Percentiles rank a stretch among this genome's conserved stretches.
Evolutionary conservation across 2,888 invertebrate species (phyloP).

Genomic region (Caenorhabditis sp.): DNA sequence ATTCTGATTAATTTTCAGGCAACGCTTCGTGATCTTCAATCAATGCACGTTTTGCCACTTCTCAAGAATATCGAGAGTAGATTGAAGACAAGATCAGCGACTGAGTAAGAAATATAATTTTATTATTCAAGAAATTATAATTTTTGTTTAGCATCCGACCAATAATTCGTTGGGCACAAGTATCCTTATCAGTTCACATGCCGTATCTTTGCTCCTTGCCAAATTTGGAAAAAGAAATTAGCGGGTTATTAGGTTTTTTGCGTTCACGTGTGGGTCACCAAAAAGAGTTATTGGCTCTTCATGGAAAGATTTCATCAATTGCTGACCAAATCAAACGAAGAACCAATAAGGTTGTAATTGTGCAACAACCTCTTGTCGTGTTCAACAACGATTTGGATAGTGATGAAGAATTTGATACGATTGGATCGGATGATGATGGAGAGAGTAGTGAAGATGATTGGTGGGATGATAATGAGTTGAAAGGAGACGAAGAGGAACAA

Average conservation of each 20-base stretch:
- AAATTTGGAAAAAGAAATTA: slow-evolving; percentile 30
- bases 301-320: slow-evolving; percentile 41
- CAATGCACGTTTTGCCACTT: slow-evolving; percentile 43
- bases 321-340: slow-evolving; percentile 39
- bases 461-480: slow-evolving; percentile 42
- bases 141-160: slow-evolving; percentile 42
- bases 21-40: slow-evolving; percentile 41
- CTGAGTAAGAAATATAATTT: slow-evolving; percentile 23
- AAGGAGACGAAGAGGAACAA: slow-evolving; percentile 28
- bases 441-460: slow-evolving; percentile 42
- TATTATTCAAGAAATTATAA: not conserved
- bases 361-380: slow-evolving; percentile 32
- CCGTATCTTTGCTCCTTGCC: slow-evolving; percentile 42
- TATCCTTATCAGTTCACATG: slow-evolving; percentile 40
- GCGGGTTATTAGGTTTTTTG: slow-evolving; percentile 27
- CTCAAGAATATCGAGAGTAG: slow-evolving; percentile 42
- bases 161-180: slow-evolving; percentile 46
- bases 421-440: slow-evolving; percentile 36
- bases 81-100: slow-evolving; percentile 35
- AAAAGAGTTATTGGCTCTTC: slow-evolving; percentile 21
- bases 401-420: slow-evolving; percentile 37
- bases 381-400: slow-evolving; percentile 33
- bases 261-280: slow-evolving; percentile 25
- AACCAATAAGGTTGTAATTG: slow-evolving; percentile 35
- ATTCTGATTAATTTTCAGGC: slow-evolving; percentile 20